Evolutionary conservation across 2,888 invertebrate species (phyloP).

Genomic region (Eledone cirrhosa): DNA sequence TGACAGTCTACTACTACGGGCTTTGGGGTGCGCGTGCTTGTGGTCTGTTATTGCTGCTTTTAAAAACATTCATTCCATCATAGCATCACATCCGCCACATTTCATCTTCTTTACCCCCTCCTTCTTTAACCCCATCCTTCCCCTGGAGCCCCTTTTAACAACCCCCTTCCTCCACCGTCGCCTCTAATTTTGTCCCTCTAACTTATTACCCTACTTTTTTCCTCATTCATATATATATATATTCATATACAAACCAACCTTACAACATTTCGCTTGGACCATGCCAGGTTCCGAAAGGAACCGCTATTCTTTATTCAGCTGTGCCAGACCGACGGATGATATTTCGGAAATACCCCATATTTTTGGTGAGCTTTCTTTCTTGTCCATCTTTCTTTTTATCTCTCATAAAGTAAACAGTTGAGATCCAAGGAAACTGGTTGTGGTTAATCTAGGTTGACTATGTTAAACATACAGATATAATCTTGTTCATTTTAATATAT

Average conservation of each 20-base stretch:
- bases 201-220: background rate
- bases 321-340: slow-evolving; percentile 53
- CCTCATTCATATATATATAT: no score
- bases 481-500: no score
- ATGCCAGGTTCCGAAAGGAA: slow-evolving; percentile 44
- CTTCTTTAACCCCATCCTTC: background rate
- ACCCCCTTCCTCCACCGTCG: background rate
- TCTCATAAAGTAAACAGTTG: no score
- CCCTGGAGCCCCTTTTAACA: no score
- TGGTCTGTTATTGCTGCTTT: no score
- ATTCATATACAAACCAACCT: background rate
- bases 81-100: background rate
- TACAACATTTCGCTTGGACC: background rate
- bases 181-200: background rate
- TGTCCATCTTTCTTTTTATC: no score
- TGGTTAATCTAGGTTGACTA: no score
- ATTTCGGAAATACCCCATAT: slow-evolving; percentile 52
- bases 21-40: no score
- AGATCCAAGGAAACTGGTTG: no score
- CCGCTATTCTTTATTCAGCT: slow-evolving; percentile 54
- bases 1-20: no score
- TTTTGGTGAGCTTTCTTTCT: slow-evolving; percentile 45
- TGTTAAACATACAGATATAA: no score
- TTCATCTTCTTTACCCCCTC: background rate
- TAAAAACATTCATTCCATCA: no score